Evolutionary conservation across 2,888 invertebrate genomes (phyloP).

Genomic region (Cheilosia pagana): DNA sequence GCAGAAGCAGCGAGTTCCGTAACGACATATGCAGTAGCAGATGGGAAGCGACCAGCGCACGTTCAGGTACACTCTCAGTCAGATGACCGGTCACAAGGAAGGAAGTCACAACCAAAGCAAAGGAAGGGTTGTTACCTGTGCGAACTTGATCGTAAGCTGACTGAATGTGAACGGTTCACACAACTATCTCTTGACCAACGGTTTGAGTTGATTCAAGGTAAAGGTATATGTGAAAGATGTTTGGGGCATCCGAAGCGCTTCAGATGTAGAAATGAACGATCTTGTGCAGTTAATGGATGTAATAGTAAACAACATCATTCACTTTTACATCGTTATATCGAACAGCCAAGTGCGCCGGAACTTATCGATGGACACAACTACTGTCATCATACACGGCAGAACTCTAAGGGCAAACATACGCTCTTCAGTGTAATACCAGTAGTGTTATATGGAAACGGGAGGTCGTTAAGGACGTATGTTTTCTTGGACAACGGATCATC

Average conservation of each 20-base stretch:
- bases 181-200: background rate
- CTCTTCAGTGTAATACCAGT: slow-evolving; percentile 4
- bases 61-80: slow-evolving; percentile 1
- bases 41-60: slow-evolving; percentile 25
- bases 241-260: background rate
- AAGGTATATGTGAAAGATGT: slow-evolving; percentile 4
- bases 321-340: background rate
- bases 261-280: background rate
- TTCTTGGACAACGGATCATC: slow-evolving; percentile 21
- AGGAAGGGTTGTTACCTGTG: slow-evolving; percentile 3
- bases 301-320: slow-evolving; percentile 12
- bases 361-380: background rate
- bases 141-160: background rate
- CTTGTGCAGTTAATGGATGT: slow-evolving; percentile 20
- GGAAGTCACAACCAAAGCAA: background rate
- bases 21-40: slow-evolving; percentile 4
- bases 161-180: slow-evolving; percentile 3
- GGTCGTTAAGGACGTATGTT: slow-evolving; percentile 1
- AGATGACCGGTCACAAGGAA: background rate
- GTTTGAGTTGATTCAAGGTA: background rate
- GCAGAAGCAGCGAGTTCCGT: slow-evolving; percentile 53
- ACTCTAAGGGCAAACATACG: background rate
- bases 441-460: slow-evolving; percentile 1
- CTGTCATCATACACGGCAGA: background rate
- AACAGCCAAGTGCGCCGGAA: background rate